Base-by-base conservation (phyloP, 2,888 invertebrate species). In the Nemotelus nigrinus region DNA sequence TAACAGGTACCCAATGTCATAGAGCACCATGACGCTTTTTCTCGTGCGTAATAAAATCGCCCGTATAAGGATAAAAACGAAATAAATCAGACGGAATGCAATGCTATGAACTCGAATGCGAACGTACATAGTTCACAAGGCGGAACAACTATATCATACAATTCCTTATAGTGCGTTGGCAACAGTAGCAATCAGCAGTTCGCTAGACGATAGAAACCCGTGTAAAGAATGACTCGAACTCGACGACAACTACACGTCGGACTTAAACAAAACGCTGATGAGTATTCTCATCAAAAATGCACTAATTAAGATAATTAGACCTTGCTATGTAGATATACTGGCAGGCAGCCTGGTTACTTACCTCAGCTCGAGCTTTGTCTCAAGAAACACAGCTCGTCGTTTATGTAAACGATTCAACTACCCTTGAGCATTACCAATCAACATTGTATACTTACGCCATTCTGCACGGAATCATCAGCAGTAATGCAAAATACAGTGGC, bases 251-350 rank as follows among this genome's bases (percentile, higher is more conserved):
- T n/a, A 60, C 39, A 41, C 60, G 60, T 41, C 41, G 41, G 25
- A 60, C 60, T 60, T 39, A 7, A 7, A 60, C 60, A 25, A 25
- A 25, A 25, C 25, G n/a, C 8, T 25, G 60, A 60, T 60, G 60
- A 60, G 41, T 60, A 60, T 39, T 60, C 60, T 50, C 48, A 68
- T 68, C 67, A 68, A 68, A 68, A 48, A 68, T 68, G 67, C 67
- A 68, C 67, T 68, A 68, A 68, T 68, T 68, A 68, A 68, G 67
- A 68, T 68, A 68, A 68, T 68, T 68, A 68, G 67, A 68, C 67
- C 67, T 68, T 60, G 60, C 60, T 60, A 25, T 25, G 25, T 25
- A 39, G 60, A 60, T 60, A 43, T 60, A 43, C 60, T 60, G 39
- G 60, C 58, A n/a, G 60, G 41, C 60, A 41, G 60, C 3, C 25